Conservation (phyloP, 2,888 invertebrate species). For the Trachelus stipa region DNA sequence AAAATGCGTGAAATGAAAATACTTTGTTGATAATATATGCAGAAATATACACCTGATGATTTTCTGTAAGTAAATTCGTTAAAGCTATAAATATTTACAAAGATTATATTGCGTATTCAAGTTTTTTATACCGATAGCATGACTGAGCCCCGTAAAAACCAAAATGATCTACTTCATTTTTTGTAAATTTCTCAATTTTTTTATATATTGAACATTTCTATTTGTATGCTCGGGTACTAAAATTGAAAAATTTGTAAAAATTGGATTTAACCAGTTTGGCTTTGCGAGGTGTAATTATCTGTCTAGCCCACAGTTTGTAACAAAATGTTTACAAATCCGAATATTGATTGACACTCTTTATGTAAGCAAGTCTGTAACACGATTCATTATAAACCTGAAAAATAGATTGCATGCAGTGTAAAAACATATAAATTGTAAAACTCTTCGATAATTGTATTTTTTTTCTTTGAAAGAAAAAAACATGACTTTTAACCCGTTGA, state of each 20-base stretch:
- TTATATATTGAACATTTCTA: background rate
- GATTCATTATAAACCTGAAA: no score
- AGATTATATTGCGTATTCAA: background rate
- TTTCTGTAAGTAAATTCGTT: background rate
- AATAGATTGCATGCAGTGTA: no score
- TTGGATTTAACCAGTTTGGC: background rate
- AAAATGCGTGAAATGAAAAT: background rate
- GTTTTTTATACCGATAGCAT: background rate
- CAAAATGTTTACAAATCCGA: background rate
- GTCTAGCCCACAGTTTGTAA: background rate
- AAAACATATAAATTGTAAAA: background rate
- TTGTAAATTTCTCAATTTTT: background rate
- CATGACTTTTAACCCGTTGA: background rate
- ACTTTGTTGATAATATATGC: background rate
- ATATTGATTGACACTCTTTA: no score
- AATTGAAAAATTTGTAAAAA: background rate
- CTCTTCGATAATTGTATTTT: background rate
- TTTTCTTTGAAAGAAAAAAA: background rate
- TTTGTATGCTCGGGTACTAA: background rate
- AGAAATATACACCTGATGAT: background rate
- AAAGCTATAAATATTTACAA: background rate
- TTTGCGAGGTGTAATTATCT: background rate
- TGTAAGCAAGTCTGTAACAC: no score
- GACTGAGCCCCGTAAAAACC: background rate
- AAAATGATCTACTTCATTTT: background rate